Evolutionary conservation across 2,888 invertebrate genomes (phyloP).

Genomic region (Hydraecia micacea): DNA sequence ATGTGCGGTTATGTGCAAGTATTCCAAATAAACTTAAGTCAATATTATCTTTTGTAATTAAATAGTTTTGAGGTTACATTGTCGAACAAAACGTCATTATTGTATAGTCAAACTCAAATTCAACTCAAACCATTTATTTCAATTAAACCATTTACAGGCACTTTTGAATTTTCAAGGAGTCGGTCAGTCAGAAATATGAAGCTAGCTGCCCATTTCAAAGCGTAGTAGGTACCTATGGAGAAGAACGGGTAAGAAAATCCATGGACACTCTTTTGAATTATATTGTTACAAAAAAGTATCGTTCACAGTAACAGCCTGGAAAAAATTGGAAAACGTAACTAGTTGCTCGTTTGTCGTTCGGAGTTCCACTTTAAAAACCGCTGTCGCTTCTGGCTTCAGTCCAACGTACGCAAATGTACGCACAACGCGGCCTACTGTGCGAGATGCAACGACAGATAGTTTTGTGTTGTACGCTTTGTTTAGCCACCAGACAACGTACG

Average conservation of each 20-base stretch:
- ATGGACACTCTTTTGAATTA: too few species aligned
- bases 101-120: background rate
- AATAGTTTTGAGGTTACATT: background rate
- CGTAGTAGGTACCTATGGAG: too few species aligned
- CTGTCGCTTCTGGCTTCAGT: constrained; percentile 21
- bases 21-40: background rate
- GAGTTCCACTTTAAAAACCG: background rate
- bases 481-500: constrained; percentile 64
- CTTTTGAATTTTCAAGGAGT: too few species aligned
- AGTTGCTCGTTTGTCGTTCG: background rate
- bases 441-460: constrained; percentile 75
- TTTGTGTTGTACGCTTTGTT: constrained; percentile 75
- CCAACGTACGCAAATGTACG: constrained; percentile 49
- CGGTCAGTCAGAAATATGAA: too few species aligned
- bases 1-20: background rate
- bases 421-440: constrained; percentile 61
- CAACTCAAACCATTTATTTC: too few species aligned
- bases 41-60: background rate
- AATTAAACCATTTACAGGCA: too few species aligned
- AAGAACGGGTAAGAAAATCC: too few species aligned
- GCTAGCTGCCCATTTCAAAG: too few species aligned
- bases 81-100: background rate
- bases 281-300: background rate
- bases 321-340: background rate
- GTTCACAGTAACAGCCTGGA: background rate